These are phyloP conservation scores for Umimayanthus kanabou DNA, from an alignment of 92 coral and sea anemone species.

Conservation along the genomic window DNA sequence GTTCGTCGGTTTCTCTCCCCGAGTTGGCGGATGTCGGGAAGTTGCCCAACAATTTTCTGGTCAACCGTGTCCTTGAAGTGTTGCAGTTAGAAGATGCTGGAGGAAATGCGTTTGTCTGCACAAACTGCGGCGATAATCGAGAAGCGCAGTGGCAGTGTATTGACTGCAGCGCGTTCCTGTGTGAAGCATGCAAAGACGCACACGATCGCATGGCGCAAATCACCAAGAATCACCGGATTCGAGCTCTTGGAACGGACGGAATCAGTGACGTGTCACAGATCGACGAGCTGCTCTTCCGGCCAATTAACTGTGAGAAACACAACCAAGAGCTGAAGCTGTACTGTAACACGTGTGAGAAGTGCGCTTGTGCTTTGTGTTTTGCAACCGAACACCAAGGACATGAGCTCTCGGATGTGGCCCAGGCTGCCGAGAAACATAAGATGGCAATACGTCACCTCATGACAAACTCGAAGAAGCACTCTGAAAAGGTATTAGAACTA, in stretches of 20 bases:
- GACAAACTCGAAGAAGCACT: conserved; percentile 7
- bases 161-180: conserved; percentile 42
- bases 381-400: conserved; percentile 56
- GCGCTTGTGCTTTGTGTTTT: conserved; percentile 57
- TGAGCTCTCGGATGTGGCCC: conserved; percentile 24
- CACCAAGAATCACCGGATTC: conserved; percentile 34
- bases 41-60: conserved; percentile 54
- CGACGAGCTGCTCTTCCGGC: conserved; percentile 36
- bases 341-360: conserved; percentile 43
- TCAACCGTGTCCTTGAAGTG: conserved; percentile 50
- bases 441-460: conserved; percentile 23
- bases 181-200: conserved; percentile 42
- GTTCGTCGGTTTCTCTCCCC: conserved; percentile 20
- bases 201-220: conserved; percentile 37
- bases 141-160: conserved; percentile 43
- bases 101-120: conserved; percentile 18
- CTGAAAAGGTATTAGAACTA: conserved; percentile 17
- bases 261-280: conserved; percentile 13
- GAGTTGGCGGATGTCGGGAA: conserved; percentile 37
- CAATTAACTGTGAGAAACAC: conserved; percentile 46
- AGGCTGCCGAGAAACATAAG: conserved; percentile 47
- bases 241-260: conserved; percentile 1
- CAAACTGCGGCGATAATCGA: conserved; percentile 37
- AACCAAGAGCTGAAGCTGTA: conserved; percentile 54
- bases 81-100: conserved; percentile 38